Evolutionary conservation across 2,113 vertebrate genomes (phyloP).

Genomic region (Ploceus nigricollis): DNA sequence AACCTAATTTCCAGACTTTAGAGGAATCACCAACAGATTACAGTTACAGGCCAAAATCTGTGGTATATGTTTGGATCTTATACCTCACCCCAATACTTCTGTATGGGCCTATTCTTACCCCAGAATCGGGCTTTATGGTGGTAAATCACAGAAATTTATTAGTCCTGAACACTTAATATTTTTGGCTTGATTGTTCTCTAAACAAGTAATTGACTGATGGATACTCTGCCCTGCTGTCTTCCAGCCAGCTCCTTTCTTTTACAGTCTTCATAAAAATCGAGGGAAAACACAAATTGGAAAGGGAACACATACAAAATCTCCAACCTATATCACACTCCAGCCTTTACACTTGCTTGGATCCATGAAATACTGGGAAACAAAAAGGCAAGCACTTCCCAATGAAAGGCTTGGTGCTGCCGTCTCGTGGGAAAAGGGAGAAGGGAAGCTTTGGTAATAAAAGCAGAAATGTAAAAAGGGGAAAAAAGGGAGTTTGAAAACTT

Average conservation of each 20-base stretch:
- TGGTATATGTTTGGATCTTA: neutral
- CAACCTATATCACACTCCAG: neutral
- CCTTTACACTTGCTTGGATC: neutral
- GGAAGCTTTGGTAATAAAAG: constrained; percentile 23
- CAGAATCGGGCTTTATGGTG: neutral
- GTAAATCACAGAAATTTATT: neutral
- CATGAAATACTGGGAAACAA: constrained; percentile 7
- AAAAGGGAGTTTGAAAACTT: neutral
- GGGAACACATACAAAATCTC: neutral
- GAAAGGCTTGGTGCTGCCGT: constrained; percentile 43
- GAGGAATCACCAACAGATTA: neutral
- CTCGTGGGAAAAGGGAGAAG: constrained; percentile 41
- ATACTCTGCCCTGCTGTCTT: neutral
- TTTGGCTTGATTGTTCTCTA: neutral
- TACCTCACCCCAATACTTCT: neutral
- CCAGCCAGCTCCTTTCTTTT: neutral
- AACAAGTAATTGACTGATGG: neutral
- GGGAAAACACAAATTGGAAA: neutral
- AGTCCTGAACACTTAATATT: neutral
- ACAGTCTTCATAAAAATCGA: neutral
- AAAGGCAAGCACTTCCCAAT: neutral
- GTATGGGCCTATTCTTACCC: neutral
- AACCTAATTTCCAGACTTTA: neutral
- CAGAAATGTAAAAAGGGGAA: neutral
- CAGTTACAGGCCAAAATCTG: neutral